These are phyloP conservation scores for Atlantisia rogersi DNA, from an alignment of 2,113 vertebrate genomes.

Conservation along the genomic window DNA sequence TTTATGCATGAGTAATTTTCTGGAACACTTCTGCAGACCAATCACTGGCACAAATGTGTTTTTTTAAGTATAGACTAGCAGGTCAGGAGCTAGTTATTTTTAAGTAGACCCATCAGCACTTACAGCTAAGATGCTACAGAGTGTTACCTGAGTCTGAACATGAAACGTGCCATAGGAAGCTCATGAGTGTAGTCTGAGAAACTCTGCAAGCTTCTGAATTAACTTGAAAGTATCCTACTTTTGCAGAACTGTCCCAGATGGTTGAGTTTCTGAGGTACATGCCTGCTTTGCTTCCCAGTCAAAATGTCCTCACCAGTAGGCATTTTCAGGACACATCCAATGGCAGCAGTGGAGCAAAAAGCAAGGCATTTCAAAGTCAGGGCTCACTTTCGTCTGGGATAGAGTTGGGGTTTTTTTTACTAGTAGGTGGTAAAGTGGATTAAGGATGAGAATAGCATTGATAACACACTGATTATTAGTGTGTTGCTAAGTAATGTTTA, in stretches of 20 bases:
- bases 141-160: neutral
- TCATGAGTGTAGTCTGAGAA: neutral
- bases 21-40: neutral
- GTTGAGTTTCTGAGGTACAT: neutral
- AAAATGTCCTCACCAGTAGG: neutral
- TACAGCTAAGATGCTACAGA: fast-evolving
- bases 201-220: neutral
- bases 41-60: neutral
- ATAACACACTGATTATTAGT: too few relatives aligned
- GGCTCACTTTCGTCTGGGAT: neutral
- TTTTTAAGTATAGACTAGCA: neutral
- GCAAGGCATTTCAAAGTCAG: neutral
- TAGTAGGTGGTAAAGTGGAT: too few relatives aligned
- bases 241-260: neutral
- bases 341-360: neutral
- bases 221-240: neutral
- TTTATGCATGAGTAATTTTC: neutral
- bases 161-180: neutral
- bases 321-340: neutral
- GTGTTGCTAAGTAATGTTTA: too few relatives aligned
- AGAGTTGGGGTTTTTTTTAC: too few relatives aligned
- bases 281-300: neutral
- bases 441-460: too few relatives aligned
- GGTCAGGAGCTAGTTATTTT: neutral
- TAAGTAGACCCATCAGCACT: neutral